These are phyloP conservation scores for Sinocyclocheilus anophthalmus DNA, from an alignment of 2,113 vertebrate genomes.

Conservation along the genomic window DNA sequence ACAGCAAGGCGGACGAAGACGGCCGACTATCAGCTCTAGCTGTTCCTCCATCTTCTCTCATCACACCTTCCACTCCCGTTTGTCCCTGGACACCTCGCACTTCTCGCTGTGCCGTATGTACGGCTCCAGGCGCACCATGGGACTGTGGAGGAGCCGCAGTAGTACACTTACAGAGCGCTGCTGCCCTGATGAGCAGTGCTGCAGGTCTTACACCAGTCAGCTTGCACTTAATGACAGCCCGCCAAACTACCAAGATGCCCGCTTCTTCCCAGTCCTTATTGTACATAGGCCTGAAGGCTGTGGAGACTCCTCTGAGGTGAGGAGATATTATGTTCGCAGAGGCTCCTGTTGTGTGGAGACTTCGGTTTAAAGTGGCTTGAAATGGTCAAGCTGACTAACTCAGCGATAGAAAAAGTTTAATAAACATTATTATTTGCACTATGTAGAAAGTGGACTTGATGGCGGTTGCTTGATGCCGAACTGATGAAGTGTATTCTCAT, in stretches of 20 bases:
- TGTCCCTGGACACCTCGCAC: conserved; percentile 85
- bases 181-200: conserved; percentile 81
- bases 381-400: too few species aligned
- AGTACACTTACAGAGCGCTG: conserved; percentile 83
- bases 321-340: conserved; percentile 78
- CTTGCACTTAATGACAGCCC: conserved; percentile 85
- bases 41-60: conserved; percentile 89
- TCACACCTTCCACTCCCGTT: conserved; percentile 81
- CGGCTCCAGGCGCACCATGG: conserved; percentile 82
- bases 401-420: neutral
- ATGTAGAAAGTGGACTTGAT: neutral
- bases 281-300: conserved; percentile 83
- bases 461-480: neutral
- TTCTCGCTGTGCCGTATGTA: conserved; percentile 88
- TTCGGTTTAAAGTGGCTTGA: conserved; percentile 73
- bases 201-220: conserved; percentile 87
- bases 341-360: conserved; percentile 85
- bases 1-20: conserved; percentile 12
- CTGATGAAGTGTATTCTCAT: neutral
- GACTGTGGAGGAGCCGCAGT: conserved; percentile 86
- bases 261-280: conserved; percentile 89
- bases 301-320: conserved; percentile 61
- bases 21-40: conserved; percentile 77
- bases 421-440: conserved; percentile 3
- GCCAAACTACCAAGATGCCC: conserved; percentile 85